Conservation (phyloP, 2,113 vertebrate species). For the Laterallus jamaicensis region DNA sequence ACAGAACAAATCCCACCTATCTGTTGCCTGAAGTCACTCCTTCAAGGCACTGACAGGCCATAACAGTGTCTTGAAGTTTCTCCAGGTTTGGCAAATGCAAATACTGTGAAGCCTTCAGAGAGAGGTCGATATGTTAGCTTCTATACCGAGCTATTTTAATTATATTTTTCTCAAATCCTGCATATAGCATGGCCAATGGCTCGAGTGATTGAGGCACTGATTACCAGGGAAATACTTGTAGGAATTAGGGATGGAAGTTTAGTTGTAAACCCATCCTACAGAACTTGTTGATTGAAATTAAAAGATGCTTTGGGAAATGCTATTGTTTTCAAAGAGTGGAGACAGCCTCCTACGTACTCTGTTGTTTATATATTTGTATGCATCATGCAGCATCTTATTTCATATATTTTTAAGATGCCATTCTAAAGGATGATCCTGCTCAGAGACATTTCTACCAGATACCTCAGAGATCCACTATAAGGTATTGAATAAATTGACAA, state of each 20-base stretch:
- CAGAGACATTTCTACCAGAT: background rate
- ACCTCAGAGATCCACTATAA: background rate
- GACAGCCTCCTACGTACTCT: background rate
- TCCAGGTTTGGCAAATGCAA: background rate
- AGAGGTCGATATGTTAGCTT: background rate
- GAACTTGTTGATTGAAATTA: background rate
- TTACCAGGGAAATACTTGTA: background rate
- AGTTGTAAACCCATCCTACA: background rate
- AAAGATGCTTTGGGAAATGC: background rate
- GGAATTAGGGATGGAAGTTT: background rate
- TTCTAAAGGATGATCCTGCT: background rate
- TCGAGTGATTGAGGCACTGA: background rate
- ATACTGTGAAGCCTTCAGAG: background rate
- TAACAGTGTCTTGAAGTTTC: accelerated
- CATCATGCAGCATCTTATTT: background rate
- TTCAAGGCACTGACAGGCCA: no score
- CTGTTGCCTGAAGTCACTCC: background rate
- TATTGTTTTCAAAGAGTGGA: background rate
- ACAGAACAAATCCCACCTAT: background rate
- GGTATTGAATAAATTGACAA: slow-evolving; percentile 5
- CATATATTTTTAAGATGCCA: background rate
- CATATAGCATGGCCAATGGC: background rate
- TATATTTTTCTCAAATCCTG: background rate
- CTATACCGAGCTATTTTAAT: background rate
- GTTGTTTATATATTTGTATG: background rate